Evolutionary conservation across 2,888 invertebrate species (phyloP).

Genomic region (Cheilosia pagana): DNA sequence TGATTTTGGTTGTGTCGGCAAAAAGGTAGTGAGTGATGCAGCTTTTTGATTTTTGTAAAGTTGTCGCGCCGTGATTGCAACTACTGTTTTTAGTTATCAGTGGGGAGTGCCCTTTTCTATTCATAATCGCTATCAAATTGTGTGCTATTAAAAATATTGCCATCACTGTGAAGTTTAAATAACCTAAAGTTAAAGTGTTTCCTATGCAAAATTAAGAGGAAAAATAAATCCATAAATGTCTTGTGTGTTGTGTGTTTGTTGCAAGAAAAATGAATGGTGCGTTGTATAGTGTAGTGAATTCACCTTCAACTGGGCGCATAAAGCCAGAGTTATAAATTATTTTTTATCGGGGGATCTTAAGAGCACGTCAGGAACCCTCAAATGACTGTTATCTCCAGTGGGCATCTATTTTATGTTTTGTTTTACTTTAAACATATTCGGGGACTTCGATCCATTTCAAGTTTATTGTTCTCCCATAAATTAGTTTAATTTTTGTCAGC

Average conservation of each 20-base stretch:
- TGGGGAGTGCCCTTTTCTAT: constrained; percentile 31
- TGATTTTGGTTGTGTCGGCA: constrained; percentile 48
- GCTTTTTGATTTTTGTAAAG: constrained; percentile 46
- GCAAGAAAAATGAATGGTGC: constrained; percentile 21
- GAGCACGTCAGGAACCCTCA: constrained; percentile 76
- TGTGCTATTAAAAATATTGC: constrained; percentile 26
- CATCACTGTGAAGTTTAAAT: constrained; percentile 29
- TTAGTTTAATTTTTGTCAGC: constrained; percentile 72
- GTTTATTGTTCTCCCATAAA: constrained; percentile 75
- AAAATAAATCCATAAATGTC: constrained; percentile 17
- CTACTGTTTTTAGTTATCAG: constrained; percentile 32
- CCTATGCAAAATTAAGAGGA: constrained; percentile 27
- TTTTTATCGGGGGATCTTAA: constrained; percentile 75
- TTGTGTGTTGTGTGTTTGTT: neutral
- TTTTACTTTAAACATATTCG: constrained; percentile 71
- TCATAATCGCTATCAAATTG: constrained; percentile 30
- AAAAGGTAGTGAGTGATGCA: constrained; percentile 40
- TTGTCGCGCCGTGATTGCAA: constrained; percentile 58
- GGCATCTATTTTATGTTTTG: constrained; percentile 76
- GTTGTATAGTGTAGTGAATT: constrained; percentile 46
- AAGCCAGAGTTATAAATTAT: constrained; percentile 70
- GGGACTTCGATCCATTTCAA: constrained; percentile 71
- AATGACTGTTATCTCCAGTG: constrained; percentile 75
- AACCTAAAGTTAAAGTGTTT: constrained; percentile 49
- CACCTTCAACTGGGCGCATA: constrained; percentile 47